Base-by-base conservation (phyloP, 2,888 invertebrate species). In the Chrysolina haemoptera region DNA sequence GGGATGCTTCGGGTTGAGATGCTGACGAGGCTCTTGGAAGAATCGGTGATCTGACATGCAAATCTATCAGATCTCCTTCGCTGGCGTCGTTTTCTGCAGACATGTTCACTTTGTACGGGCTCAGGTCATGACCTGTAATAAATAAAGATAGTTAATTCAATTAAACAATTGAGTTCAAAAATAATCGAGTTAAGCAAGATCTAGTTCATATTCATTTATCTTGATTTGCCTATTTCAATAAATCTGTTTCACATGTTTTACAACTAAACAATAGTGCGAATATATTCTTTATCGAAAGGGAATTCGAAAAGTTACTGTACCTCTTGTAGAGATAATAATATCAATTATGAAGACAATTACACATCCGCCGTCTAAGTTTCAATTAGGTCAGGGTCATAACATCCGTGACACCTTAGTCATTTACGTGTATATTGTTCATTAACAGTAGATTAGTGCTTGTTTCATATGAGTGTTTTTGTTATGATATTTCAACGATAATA, bases 51-150 rank as follows among this genome's bases (percentile, higher is more conserved):
- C 82, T 83, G n/a, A 84, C 85, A 70, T 85, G 82, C 62, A 88
- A 84, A 78, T 88, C 86, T 73, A 88, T 88, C 62, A 88, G 77
- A 71, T 88, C 87, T 59, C 80, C 82, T 69, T 84, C 84, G 74
- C 78, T 76, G 67, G 77, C 79, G 20, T 41, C 70, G 43, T 68
- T 75, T 71, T 73, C 78, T 74, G 78, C 68, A 74, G 80, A 80
- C 78, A 82, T 79, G 63, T 76, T 79, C 50, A 68, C 74, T 62
- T 70, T 62, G 73, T 63, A 75, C 63, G 65, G 50, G 62, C 63
- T 79, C 55, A 62, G 53, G 68, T 67, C 82, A 81, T 83, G 68
- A 80, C 82, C 82, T 83, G 80, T 35, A 80, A 81, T 12, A 69
- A 75, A 77, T 74, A 62, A n/a, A 63, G 6, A 12, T 9, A n/a